Evolutionary conservation across 2,888 invertebrate genomes (phyloP).

Genomic region (Apotomis capreana): DNA sequence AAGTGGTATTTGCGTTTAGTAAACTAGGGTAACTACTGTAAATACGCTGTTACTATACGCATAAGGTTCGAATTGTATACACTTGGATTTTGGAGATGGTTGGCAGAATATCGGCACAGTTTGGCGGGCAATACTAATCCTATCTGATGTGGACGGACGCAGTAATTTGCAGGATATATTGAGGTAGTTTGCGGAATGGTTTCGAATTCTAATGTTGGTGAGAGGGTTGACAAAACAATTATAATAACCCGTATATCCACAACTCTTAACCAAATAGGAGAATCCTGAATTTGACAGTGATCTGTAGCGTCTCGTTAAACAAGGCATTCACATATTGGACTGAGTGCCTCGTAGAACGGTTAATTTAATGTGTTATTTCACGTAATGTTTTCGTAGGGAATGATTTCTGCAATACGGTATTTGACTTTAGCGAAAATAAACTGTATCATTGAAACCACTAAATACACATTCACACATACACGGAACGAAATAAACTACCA

Average conservation of each 20-base stretch:
- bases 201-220: conserved; percentile 28
- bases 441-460: too few species aligned
- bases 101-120: conserved; percentile 21
- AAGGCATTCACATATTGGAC: too few species aligned
- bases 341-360: too few species aligned
- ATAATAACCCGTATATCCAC: conserved; percentile 22
- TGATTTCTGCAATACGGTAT: too few species aligned
- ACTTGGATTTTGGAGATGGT: background rate
- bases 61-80: conserved; percentile 36
- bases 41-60: background rate
- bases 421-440: too few species aligned
- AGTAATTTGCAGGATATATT: conserved; percentile 55
- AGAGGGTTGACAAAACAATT: conserved; percentile 35
- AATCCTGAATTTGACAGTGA: background rate
- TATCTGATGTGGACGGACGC: conserved; percentile 45
- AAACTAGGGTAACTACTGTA: conserved; percentile 6
- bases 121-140: conserved; percentile 38
- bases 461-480: too few species aligned
- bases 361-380: too few species aligned
- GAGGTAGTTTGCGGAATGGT: conserved; percentile 38
- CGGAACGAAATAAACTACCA: too few species aligned
- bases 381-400: too few species aligned
- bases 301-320: conserved; percentile 4
- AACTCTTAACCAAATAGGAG: conserved; percentile 4
- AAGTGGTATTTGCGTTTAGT: conserved; percentile 22